phyloP scores from a whole-genome alignment of 2,113 vertebrate genomes.

The Dicrurus megarhynchus region DNA sequence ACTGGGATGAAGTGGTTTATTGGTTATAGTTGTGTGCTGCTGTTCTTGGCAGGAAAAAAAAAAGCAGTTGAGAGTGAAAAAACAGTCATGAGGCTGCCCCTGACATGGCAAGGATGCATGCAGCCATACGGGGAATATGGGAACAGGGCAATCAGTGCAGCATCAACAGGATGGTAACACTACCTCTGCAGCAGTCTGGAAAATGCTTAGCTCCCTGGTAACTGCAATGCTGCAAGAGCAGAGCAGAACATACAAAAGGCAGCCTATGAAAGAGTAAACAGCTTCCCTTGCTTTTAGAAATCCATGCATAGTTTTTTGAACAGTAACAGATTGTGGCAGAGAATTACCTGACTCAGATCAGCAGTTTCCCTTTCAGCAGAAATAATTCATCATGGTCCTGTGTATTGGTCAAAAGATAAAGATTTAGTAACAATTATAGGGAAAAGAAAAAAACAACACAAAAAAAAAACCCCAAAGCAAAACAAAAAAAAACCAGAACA shows the following conservation, averaged over 20 bases:
- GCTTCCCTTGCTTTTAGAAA: background rate
- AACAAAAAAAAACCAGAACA: no score
- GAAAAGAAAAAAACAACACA: background rate
- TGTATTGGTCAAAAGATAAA: background rate
- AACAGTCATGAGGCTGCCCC: background rate
- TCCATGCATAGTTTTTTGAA: background rate
- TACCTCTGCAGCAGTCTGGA: background rate
- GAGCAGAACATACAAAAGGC: background rate
- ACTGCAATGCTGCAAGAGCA: background rate
- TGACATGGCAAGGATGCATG: background rate
- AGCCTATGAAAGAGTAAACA: background rate
- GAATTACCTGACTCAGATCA: background rate
- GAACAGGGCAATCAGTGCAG: background rate
- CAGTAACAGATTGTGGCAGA: background rate
- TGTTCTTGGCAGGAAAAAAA: background rate
- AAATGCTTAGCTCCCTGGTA: background rate
- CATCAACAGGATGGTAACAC: background rate
- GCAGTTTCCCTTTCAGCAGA: background rate
- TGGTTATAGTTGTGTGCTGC: background rate
- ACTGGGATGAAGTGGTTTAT: background rate
- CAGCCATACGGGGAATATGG: background rate
- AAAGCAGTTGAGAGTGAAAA: background rate
- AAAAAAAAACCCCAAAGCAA: background rate
- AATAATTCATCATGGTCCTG: background rate
- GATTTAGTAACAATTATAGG: background rate